Conservation (phyloP, 2,113 vertebrate genomes). For the Connochaetes taurinus region DNA sequence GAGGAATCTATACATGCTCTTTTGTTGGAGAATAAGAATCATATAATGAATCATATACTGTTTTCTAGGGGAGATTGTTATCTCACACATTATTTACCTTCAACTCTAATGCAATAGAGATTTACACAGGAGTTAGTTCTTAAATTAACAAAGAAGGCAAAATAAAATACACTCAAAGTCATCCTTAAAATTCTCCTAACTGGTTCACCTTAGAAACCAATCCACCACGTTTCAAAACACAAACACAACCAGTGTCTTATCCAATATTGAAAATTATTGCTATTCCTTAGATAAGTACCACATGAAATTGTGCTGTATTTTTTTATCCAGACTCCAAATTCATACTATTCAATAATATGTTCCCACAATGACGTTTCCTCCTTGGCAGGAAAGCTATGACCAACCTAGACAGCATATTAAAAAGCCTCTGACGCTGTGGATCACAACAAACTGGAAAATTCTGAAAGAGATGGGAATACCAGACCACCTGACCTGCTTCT, state of each 20-base stretch:
- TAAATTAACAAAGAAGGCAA: neutral
- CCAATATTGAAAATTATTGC: neutral
- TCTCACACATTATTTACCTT: neutral
- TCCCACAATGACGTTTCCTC: neutral
- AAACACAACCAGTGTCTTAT: neutral
- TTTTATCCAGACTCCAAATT: neutral
- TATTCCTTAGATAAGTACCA: neutral
- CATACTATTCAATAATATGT: neutral
- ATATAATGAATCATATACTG: neutral
- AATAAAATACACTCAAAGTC: neutral
- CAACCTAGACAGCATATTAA: neutral
- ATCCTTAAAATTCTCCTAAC: neutral
- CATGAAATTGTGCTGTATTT: neutral
- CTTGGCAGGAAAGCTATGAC: neutral
- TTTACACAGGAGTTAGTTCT: neutral
- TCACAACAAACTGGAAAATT: neutral
- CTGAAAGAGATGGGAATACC: neutral
- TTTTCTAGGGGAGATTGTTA: neutral
- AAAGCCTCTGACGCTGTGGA: neutral
- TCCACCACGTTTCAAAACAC: neutral
- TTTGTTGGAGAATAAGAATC: neutral
- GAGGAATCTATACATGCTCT: neutral
- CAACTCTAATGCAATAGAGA: neutral
- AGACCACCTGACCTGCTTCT: neutral
- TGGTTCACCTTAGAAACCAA: neutral